A percentile compares a stretch with the other conserved stretches of the same genome.
Evolutionary conservation across 1,140 invertebrate genomes (phyloP).

Genomic region (Calephelis virginiensis): DNA sequence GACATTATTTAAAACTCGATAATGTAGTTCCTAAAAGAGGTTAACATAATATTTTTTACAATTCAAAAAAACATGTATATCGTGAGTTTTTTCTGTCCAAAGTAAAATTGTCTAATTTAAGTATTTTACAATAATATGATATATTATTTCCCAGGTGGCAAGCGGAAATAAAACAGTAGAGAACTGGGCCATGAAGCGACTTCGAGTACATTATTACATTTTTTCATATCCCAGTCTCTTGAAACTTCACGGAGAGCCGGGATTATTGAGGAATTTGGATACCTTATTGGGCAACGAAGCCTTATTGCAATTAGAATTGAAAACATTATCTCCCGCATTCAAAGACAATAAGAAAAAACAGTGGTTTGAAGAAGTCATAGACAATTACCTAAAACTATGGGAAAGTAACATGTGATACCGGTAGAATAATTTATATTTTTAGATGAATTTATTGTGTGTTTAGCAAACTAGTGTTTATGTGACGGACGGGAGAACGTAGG

Average conservation of each 20-base stretch:
- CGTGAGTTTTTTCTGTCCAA: too few relatives aligned
- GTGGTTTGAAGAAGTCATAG: constrained; percentile 92
- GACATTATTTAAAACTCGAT: too few relatives aligned
- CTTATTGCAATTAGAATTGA: constrained; percentile 87
- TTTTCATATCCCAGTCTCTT: constrained; percentile 89
- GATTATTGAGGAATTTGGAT: constrained; percentile 85
- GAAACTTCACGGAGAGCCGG: constrained; percentile 87
- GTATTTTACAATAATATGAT: neutral
- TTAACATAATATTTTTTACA: too few relatives aligned
- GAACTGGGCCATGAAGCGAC: constrained; percentile 84
- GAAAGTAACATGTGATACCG: constrained; percentile 88
- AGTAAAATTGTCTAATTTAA: too few relatives aligned
- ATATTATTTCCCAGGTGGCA: constrained; percentile 77
- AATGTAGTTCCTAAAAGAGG: too few relatives aligned
- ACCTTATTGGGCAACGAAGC: constrained; percentile 89
- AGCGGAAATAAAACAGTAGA: constrained; percentile 90
- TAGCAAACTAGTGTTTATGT: constrained; percentile 3
- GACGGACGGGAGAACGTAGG: neutral
- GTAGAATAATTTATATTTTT: constrained; percentile 20
- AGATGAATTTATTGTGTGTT: constrained; percentile 21
- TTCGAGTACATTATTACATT: constrained; percentile 88
- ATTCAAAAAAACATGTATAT: too few relatives aligned
- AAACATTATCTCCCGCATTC: constrained; percentile 87
- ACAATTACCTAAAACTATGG: constrained; percentile 93
- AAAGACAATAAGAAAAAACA: constrained; percentile 84